Conservation (phyloP, 2,797 vertebrate species). For the Intellagama lesueurii region DNA sequence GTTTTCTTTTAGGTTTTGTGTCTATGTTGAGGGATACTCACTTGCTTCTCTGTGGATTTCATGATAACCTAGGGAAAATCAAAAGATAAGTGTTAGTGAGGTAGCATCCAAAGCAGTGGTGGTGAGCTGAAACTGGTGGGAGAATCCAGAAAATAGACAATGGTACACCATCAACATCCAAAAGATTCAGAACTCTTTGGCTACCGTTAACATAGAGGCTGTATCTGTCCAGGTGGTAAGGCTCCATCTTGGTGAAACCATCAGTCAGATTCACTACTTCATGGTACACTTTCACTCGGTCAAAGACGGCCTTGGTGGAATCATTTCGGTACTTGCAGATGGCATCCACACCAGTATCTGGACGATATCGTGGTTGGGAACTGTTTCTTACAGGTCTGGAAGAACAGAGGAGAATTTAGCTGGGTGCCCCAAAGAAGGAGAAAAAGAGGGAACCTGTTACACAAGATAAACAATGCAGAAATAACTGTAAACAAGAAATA, state of each 20-base stretch:
- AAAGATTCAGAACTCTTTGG: background rate
- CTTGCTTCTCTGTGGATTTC: background rate
- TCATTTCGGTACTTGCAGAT: slow-evolving; percentile 65
- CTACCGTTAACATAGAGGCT: slow-evolving; percentile 78
- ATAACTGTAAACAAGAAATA: no score
- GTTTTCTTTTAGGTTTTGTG: no score
- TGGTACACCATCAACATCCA: background rate
- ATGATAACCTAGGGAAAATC: background rate
- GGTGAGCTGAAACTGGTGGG: no score
- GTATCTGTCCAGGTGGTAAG: slow-evolving; percentile 72
- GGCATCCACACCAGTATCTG: slow-evolving; percentile 68
- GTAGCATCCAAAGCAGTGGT: no score
- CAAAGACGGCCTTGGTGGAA: slow-evolving; percentile 24
- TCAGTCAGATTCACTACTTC: slow-evolving; percentile 70
- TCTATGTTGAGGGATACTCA: background rate
- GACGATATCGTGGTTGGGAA: background rate
- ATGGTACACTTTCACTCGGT: slow-evolving; percentile 63
- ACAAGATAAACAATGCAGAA: background rate
- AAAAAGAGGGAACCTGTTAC: no score
- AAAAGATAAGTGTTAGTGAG: background rate
- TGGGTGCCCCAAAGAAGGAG: no score
- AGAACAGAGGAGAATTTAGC: background rate
- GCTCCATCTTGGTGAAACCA: slow-evolving; percentile 63
- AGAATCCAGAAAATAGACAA: no score
- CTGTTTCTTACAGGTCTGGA: slow-evolving; percentile 64